These are phyloP conservation scores for Rhamphomyia laevipes DNA, from an alignment of 2,888 invertebrate species.

Conservation along the genomic window DNA sequence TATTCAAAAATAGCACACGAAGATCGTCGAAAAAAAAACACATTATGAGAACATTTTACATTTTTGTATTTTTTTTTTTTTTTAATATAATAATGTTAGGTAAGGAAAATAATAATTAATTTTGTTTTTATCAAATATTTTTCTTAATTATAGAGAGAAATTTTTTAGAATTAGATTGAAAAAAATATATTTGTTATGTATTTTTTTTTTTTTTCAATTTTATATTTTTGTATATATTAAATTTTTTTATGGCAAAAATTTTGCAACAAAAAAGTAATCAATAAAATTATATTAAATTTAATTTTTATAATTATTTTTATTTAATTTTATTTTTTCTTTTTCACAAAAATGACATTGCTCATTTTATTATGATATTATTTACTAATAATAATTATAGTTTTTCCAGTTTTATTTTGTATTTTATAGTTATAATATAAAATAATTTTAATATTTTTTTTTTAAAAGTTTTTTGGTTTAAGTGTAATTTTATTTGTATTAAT, in stretches of 20 bases:
- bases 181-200: not conserved
- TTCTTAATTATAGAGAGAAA: not conserved
- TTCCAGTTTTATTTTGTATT: no score
- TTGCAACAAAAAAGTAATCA: not conserved
- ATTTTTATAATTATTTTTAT: not conserved
- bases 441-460: not conserved
- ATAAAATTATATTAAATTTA: not conserved
- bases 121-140: not conserved
- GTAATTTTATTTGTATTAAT: not conserved
- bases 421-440: no score
- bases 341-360: not conserved
- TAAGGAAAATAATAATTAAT: not conserved
- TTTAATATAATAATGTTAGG: not conserved
- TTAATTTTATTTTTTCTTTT: not conserved
- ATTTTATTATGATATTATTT: not conserved
- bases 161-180: no score
- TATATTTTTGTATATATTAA: not conserved
- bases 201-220: not conserved
- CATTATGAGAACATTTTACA: not conserved
- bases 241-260: no score
- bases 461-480: not conserved
- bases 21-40: not conserved
- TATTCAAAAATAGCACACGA: conserved; percentile 1
- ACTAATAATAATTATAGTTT: not conserved
- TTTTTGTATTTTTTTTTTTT: not conserved